Evolutionary conservation across 2,113 vertebrate species (phyloP), one percentile per base, ranked within the genome.

Genomic region (Hippocampus mohnikei): DNA sequence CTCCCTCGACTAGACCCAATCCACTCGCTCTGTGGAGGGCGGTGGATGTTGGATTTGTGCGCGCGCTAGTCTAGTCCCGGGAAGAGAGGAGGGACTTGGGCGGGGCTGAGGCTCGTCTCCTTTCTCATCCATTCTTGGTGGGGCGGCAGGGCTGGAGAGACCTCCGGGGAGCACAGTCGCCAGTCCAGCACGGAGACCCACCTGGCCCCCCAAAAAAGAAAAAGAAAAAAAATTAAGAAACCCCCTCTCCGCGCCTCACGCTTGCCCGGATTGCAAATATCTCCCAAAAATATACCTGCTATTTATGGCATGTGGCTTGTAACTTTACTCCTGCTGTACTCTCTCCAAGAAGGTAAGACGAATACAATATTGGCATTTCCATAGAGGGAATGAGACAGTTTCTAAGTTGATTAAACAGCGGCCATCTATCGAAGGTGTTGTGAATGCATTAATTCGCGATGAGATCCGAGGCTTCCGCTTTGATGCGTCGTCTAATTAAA

Each of bases 251-350:
- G 89, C 88, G 81, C 92, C 91, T 93, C 91, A 92, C 93, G 91
- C 81, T 85, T 89, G 89, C 93, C 93, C 94, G 94, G 92, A 91
- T 94, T 93, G 93, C 93, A 93, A 86, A 92, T 89, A 95, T 93
- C 92, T 94, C 93, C 89, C 93, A 93, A 92, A 91, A 94, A 92
- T 90, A 90, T 73, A 93, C 93, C 90, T 93, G 94, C 94, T 94
- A 91, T 95, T 93, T 94, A 95, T 96, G 95, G 95, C 94, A 97
- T 97, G 95, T 97, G 94, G 95, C 95, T 96, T 94, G 94, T 95
- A 94, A 96, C 94, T 95, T 93, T 96, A 92, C 90, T 95, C 94
- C 95, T 97, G 94, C 92, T 97, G 94, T 95, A 95, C 94, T 95
- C 94, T 93, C 93, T 95, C 88, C 94, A 91, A 90, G 92, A 94